A percentile compares a stretch with the other conserved stretches of the same genome.
Conservation (phyloP, 2,888 invertebrate species). For the Folsomia manolachei region DNA sequence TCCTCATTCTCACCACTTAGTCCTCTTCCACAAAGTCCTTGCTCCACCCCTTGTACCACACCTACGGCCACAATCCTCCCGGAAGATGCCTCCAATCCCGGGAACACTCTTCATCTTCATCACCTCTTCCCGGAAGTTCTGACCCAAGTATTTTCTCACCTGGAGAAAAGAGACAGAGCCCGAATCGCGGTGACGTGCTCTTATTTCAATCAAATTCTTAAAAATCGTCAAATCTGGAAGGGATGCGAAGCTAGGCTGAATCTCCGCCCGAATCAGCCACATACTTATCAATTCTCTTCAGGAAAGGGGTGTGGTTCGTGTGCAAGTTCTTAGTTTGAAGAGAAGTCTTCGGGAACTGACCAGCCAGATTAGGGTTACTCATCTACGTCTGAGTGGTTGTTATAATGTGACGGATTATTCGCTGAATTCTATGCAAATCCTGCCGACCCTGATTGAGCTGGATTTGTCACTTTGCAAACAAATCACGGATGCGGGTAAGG, state of each 20-base stretch:
- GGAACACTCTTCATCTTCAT: not conserved
- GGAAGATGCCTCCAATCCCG: not conserved
- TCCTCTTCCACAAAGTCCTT: not conserved
- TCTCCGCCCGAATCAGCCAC: constrained; percentile 71
- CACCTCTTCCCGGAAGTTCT: constrained; percentile 86
- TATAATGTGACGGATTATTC: constrained; percentile 87
- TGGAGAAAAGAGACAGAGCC: constrained; percentile 84
- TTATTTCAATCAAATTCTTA: constrained; percentile 86
- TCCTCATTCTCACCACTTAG: not conserved
- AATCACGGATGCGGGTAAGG: constrained; percentile 67
- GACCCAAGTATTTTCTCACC: constrained; percentile 84
- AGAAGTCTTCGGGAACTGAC: constrained; percentile 81
- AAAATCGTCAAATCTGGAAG: constrained; percentile 89
- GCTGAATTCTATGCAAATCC: constrained; percentile 74
- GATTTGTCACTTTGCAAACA: constrained; percentile 92
- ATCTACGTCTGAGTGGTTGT: constrained; percentile 86
- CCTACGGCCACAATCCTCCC: not conserved
- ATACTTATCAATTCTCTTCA: constrained; percentile 81
- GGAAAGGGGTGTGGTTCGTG: constrained; percentile 71
- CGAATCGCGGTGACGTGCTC: constrained; percentile 81
- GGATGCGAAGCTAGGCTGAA: constrained; percentile 89
- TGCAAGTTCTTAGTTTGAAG: constrained; percentile 83
- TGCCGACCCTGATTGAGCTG: constrained; percentile 63
- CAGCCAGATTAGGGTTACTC: constrained; percentile 63
- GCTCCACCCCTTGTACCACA: not conserved